Conservation (phyloP, 2,888 invertebrate species). For the Helobdella robusta region DNA sequence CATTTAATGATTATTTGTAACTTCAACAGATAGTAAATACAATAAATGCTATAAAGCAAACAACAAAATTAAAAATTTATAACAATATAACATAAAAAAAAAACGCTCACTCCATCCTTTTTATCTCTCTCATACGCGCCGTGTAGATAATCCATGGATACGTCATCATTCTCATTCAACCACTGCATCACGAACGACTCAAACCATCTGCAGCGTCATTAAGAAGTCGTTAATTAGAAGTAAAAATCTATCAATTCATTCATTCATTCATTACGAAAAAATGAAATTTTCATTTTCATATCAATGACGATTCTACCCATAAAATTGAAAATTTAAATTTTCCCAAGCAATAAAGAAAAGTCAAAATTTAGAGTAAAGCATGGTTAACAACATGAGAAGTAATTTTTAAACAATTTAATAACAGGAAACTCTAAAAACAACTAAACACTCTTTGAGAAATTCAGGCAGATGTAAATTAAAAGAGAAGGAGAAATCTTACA, state of each 20-base stretch:
- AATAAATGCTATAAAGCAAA: neutral
- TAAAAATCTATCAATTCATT: no score
- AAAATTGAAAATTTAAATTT: no score
- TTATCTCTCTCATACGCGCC: conserved; percentile 91
- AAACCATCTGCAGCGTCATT: conserved; percentile 79
- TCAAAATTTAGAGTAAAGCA: no score
- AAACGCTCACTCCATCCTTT: conserved; percentile 45
- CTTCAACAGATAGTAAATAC: no score
- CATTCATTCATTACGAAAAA: no score
- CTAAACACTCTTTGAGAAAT: neutral
- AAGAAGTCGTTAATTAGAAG: no score
- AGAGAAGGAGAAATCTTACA: conserved; percentile 53
- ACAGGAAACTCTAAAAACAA: neutral
- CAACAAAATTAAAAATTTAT: neutral
- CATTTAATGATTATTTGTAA: no score
- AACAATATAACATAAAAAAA: neutral
- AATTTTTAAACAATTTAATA: neutral
- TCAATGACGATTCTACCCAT: no score
- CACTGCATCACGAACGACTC: conserved; percentile 99
- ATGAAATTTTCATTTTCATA: no score
- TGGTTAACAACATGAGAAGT: neutral
- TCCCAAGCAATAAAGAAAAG: no score
- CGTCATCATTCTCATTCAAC: conserved; percentile 98
- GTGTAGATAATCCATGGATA: conserved; percentile 92
- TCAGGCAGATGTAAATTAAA: neutral